Evolutionary conservation across 2,888 invertebrate species (phyloP).

Genomic region (Watsonalla binaria): DNA sequence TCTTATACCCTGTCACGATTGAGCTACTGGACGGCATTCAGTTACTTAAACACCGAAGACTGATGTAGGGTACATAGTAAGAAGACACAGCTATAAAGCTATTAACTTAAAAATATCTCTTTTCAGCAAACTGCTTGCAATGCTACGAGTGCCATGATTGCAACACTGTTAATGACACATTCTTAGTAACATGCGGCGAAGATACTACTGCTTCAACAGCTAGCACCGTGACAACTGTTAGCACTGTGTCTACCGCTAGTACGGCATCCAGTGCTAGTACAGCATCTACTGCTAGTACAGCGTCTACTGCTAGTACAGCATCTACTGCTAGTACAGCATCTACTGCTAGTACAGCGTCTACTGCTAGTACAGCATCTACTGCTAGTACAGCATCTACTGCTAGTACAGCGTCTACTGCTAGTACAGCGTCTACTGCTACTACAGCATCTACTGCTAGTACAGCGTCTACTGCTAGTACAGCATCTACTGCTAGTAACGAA

Average conservation of each 20-base stretch:
- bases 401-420: neutral
- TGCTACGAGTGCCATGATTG: constrained; percentile 38
- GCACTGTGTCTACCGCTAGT: constrained; percentile 4
- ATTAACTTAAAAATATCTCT: neutral
- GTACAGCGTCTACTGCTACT: neutral
- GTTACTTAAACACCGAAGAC: too few species aligned
- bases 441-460: neutral
- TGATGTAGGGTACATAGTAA: too few species aligned
- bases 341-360: constrained; percentile 5
- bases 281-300: neutral
- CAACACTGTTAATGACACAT: constrained; percentile 10
- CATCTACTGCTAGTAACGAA: neutral
- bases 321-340: constrained; percentile 4
- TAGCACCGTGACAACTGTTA: constrained; percentile 4
- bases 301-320: too few species aligned
- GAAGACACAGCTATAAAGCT: too few species aligned
- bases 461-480: neutral
- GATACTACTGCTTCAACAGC: constrained; percentile 4
- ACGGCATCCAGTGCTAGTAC: neutral
- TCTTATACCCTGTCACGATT: too few species aligned
- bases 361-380: constrained; percentile 2
- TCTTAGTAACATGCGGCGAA: constrained; percentile 24
- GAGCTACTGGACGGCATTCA: too few species aligned
- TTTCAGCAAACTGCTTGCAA: constrained; percentile 35
- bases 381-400: constrained; percentile 1